These are phyloP conservation scores for Lophochroa leadbeateri DNA, from an alignment of 2,113 vertebrate species.

Conservation along the genomic window DNA sequence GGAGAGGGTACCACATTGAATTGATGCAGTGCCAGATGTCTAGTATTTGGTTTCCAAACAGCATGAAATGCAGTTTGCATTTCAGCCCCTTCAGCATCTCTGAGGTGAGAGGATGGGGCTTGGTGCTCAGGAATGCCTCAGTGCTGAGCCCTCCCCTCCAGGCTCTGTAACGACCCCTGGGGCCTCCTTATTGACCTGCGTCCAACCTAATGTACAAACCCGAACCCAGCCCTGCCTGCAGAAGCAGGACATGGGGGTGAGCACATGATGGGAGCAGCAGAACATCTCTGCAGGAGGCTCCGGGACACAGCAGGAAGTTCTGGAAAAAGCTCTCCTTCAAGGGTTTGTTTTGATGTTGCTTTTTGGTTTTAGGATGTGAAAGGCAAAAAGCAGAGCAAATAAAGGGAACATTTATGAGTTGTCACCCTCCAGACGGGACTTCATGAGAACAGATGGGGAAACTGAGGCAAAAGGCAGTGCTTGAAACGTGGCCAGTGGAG, in stretches of 20 bases:
- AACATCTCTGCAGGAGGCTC: not conserved
- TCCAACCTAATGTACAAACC: accelerated
- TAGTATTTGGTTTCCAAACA: not conserved
- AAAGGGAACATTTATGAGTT: not conserved
- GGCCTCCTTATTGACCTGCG: accelerated
- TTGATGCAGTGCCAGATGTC: not conserved
- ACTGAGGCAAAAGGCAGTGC: not conserved
- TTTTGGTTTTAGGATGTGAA: not conserved
- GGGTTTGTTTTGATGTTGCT: not conserved
- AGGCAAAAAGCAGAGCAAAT: not conserved
- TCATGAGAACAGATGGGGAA: not conserved
- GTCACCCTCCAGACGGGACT: not conserved
- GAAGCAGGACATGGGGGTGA: not conserved
- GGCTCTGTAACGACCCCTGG: not conserved
- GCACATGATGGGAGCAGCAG: not conserved
- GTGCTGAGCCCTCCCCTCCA: not conserved
- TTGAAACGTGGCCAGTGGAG: not conserved
- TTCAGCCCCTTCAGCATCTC: not conserved
- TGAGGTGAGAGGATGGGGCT: not conserved
- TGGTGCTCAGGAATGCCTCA: not conserved
- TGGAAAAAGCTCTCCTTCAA: not conserved
- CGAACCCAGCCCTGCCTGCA: not conserved
- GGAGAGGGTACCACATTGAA: not conserved
- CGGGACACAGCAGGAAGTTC: not conserved
- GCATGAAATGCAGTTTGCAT: not conserved